A percentile compares a stretch with the other conserved stretches of the same genome.
phyloP scores from a whole-genome alignment of 1,140 invertebrate species.

The Brachionus rubens region DNA sequence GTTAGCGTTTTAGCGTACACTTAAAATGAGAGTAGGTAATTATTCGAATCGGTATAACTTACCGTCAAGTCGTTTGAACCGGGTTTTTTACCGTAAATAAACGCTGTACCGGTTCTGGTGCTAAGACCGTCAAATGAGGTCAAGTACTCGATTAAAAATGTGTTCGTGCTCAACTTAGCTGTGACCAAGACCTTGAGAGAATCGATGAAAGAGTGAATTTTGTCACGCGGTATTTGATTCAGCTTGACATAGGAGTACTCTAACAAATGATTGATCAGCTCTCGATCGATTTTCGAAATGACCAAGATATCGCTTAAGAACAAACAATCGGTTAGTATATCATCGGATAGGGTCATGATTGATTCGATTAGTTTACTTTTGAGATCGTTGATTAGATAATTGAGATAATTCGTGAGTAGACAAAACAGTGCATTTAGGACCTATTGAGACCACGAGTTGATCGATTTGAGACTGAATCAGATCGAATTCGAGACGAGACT shows the following conservation, averaged over 20 bases:
- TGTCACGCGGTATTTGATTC: neutral
- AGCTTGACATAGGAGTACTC: neutral
- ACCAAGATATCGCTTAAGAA: neutral
- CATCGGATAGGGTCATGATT: neutral
- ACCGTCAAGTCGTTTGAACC: no score
- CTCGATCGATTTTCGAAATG: neutral
- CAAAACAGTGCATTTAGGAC: neutral
- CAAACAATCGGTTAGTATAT: neutral
- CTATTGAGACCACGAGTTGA: neutral
- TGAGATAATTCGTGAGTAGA: constrained; percentile 18
- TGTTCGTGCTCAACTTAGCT: no score
- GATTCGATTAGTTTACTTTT: neutral
- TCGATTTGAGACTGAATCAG: constrained; percentile 14
- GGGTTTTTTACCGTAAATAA: neutral
- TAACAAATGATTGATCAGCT: neutral
- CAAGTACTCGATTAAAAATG: no score
- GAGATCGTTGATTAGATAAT: constrained; percentile 23
- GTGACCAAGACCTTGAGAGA: no score
- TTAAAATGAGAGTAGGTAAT: constrained; percentile 34
- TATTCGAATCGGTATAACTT: neutral
- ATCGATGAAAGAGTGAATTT: no score
- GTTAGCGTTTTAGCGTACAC: constrained; percentile 2
- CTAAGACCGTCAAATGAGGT: no score
- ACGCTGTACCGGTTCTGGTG: no score
- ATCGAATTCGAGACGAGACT: neutral